Conservation (phyloP, 2,888 invertebrate species). For the Schrankia costaestrigalis region DNA sequence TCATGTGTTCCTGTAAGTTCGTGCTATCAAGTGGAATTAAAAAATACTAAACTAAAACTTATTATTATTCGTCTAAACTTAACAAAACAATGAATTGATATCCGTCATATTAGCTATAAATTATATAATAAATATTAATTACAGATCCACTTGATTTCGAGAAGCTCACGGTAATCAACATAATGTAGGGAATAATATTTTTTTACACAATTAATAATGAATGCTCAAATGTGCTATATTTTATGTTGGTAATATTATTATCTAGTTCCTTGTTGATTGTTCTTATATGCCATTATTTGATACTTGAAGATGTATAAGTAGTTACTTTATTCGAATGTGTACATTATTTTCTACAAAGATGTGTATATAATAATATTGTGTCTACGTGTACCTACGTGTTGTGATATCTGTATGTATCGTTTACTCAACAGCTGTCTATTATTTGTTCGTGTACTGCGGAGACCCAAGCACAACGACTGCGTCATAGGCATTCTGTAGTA, state of each 20-base stretch:
- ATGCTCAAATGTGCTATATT: constrained; percentile 75
- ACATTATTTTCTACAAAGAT: constrained; percentile 48
- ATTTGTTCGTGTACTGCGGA: constrained; percentile 57
- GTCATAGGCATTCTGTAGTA: constrained; percentile 24
- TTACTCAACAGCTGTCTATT: constrained; percentile 35
- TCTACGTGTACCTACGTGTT: constrained; percentile 69
- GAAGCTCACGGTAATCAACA: constrained; percentile 43
- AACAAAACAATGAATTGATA: constrained; percentile 37
- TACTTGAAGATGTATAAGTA: constrained; percentile 47
- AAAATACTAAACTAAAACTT: neutral
- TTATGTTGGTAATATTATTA: constrained; percentile 75
- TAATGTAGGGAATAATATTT: constrained; percentile 68
- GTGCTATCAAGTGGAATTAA: constrained; percentile 33
- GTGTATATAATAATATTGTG: constrained; percentile 39
- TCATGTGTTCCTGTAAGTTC: constrained; percentile 40
- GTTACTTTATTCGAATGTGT: constrained; percentile 54
- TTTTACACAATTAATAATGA: constrained; percentile 71
- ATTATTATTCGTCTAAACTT: constrained; percentile 16
- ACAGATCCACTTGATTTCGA: constrained; percentile 38
- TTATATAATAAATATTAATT: constrained; percentile 16
- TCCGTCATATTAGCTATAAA: constrained; percentile 34
- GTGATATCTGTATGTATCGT: constrained; percentile 62
- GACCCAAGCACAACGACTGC: too few relatives aligned
- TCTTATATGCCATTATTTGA: constrained; percentile 58
- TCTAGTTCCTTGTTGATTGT: constrained; percentile 68